Percentiles rank a stretch among this genome's conserved stretches.
These are phyloP conservation scores for Chitala chitala DNA, from an alignment of 2,113 vertebrate genomes.

Conservation along the genomic window DNA sequence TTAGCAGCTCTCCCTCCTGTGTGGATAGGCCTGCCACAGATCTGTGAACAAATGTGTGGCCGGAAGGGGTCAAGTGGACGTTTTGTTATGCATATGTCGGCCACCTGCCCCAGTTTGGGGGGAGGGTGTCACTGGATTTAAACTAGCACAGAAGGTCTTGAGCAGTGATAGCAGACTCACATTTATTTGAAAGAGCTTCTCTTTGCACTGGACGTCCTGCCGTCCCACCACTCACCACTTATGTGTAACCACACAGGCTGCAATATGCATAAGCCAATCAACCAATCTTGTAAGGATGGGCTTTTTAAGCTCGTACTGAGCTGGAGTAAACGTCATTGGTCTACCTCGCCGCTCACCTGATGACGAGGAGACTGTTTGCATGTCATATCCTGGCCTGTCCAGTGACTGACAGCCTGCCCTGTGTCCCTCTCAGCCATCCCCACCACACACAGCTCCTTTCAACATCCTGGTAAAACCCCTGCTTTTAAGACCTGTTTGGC, in stretches of 20 bases:
- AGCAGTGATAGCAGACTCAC: no score
- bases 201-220: no score
- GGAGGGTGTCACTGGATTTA: constrained; percentile 53
- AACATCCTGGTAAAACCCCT: constrained; percentile 8
- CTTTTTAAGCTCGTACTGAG: no score
- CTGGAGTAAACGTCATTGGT: no score
- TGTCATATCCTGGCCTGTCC: constrained; percentile 38
- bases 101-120: constrained; percentile 42
- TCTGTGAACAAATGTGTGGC: constrained; percentile 50
- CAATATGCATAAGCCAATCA: no score
- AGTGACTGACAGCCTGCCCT: background rate
- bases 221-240: no score
- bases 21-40: constrained; percentile 36
- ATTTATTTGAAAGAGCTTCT: no score
- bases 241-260: no score
- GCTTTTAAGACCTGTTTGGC: background rate
- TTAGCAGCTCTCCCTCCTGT: no score
- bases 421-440: background rate
- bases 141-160: no score
- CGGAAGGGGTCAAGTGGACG: constrained; percentile 54
- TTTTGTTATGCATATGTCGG: constrained; percentile 53
- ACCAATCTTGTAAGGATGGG: no score
- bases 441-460: background rate
- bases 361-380: constrained; percentile 55
- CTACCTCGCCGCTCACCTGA: no score